Base-by-base conservation (phyloP, 2,888 invertebrate genomes). In the Octonoba sinensis region DNA sequence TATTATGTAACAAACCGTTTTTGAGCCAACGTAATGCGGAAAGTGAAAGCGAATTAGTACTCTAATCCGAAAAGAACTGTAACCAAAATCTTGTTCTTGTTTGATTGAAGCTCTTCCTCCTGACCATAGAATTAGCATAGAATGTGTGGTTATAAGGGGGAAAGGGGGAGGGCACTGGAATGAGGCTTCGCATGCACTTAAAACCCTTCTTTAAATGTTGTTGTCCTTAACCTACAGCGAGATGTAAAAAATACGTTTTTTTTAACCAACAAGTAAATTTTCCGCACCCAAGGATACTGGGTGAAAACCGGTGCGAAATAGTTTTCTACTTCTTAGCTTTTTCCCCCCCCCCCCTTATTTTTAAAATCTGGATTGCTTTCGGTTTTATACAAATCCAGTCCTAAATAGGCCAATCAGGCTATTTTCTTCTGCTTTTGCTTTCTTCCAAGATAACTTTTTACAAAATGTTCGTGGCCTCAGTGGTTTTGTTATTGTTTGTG, bases 151-250 rank as follows among this genome's bases (percentile, higher is more conserved):
- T 44, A 15, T 16, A 16, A 12, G 13, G 18, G 1, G 24, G 64
- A 24, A 3, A 27, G 46, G 47, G 66, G 27, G 66, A 13, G 22
- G 36, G 0, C 36, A 54, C 54, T 57, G 24, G 44, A 49, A 62
- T n/a, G 62, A 46, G 62, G 44, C 46, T 62, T 20, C 44, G 36
- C 51, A 22, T 65, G 49, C 20, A 49, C 73, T 54, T 56, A 62
- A 49, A 60, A 69, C 79, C 62, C 64, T 81, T 65, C 70, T 77
- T 67, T 56, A 13, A 69, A 81, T 81, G 79, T 81, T 81, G 79
- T 69, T 73, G 73, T 54, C 79, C 79, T 81, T 81, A 81, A 81
- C 79, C 79, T 74, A 81, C 79, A 81, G 66, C 67, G 56, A 24
- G 69, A 56, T 62, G 8, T 36, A 36, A 81, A 81, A 60, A 73